Evolutionary conservation across 1,140 invertebrate genomes (phyloP).

Genomic region (Teleopsis dalmanni): DNA sequence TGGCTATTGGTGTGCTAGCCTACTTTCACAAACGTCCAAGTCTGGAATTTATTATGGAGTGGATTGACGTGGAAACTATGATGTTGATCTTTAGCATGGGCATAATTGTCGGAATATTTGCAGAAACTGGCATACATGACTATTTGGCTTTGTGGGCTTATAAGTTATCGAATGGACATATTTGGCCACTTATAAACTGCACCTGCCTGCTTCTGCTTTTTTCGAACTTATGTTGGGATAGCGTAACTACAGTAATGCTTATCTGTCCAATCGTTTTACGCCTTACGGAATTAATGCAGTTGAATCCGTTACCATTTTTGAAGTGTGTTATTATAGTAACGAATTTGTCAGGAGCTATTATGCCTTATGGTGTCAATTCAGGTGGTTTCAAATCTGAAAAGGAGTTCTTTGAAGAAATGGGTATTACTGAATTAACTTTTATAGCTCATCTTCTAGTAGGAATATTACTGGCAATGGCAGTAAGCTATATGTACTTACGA

Average conservation of each 20-base stretch:
- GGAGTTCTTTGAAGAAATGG: not conserved
- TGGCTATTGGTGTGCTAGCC: constrained; percentile 1
- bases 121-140: constrained; percentile 10
- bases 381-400: not conserved
- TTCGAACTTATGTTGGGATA: not conserved
- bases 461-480: not conserved
- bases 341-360: constrained; percentile 3
- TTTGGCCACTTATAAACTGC: constrained; percentile 9
- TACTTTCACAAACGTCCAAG: not conserved
- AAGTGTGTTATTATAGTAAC: constrained; percentile 7
- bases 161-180: constrained; percentile 8
- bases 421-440: not conserved
- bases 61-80: constrained; percentile 3
- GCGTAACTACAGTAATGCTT: not conserved
- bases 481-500: constrained; percentile 6
- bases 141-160: constrained; percentile 6
- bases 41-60: not conserved
- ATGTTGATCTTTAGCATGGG: constrained; percentile 7
- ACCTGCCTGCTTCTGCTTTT: not conserved
- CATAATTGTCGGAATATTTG: constrained; percentile 6
- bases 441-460: constrained; percentile 1
- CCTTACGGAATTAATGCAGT: constrained; percentile 9
- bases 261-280: constrained; percentile 5
- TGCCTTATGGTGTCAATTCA: not conserved
- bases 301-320: constrained; percentile 6